phyloP scores from a whole-genome alignment of 1,140 invertebrate species.

The Macrotrachela quadricornifera region DNA sequence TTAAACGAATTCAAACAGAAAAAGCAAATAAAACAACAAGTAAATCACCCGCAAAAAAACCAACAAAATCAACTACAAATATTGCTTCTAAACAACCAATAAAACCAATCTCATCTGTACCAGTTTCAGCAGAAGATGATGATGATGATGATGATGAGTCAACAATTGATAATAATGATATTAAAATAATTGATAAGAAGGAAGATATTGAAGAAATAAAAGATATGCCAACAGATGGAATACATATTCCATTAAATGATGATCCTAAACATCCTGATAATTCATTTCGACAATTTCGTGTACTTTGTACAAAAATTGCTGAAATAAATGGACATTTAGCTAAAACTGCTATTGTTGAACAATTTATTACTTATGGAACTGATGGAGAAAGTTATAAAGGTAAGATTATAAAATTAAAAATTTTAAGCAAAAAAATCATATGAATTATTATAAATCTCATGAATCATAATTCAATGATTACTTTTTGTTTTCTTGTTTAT shows the following conservation, averaged over 20 bases:
- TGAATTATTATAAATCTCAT: background rate
- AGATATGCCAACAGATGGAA: background rate
- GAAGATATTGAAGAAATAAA: background rate
- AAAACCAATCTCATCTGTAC: background rate
- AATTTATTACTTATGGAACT: conserved; percentile 44
- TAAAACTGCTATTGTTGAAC: conserved; percentile 52
- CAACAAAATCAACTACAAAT: too few species aligned
- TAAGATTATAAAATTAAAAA: background rate
- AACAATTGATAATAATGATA: background rate
- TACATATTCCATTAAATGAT: background rate
- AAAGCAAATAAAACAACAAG: background rate
- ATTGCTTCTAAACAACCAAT: too few species aligned
- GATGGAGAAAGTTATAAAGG: conserved; percentile 15
- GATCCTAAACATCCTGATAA: conserved; percentile 37
- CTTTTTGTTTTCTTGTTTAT: conserved; percentile 36
- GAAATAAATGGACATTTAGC: conserved; percentile 52
- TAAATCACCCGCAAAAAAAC: too few species aligned
- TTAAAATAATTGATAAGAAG: background rate
- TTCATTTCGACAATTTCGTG: conserved; percentile 52
- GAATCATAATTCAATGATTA: too few species aligned
- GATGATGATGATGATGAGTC: conserved; percentile 2
- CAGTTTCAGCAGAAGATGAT: background rate
- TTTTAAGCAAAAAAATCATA: background rate
- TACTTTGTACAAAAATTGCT: conserved; percentile 51
- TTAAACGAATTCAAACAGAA: conserved; percentile 24